These are phyloP conservation scores for Orthosia incerta DNA, from an alignment of 2,888 invertebrate species.

Conservation along the genomic window DNA sequence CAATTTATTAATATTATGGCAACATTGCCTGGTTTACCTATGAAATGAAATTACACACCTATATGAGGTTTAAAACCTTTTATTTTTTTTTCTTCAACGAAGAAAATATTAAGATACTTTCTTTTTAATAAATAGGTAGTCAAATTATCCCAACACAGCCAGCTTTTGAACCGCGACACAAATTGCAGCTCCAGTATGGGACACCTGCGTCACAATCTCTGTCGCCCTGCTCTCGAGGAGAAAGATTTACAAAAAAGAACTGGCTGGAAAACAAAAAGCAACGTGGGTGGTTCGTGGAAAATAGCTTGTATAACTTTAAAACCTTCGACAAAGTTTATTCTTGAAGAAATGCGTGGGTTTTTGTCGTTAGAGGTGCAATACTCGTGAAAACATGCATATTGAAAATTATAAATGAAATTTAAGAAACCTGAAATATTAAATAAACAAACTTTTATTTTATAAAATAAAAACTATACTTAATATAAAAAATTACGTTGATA, in stretches of 20 bases:
- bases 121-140: constrained; percentile 51
- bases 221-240: constrained; percentile 32
- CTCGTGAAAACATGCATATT: no score
- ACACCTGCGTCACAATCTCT: constrained; percentile 58
- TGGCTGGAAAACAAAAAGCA: constrained; percentile 4
- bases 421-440: no score
- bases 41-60: neutral
- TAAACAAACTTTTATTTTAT: no score
- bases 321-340: no score
- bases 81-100: neutral
- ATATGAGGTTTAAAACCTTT: neutral
- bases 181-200: constrained; percentile 51
- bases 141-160: constrained; percentile 49
- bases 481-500: no score
- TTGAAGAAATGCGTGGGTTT: neutral
- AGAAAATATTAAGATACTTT: constrained; percentile 28
- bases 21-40: no score
- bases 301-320: neutral
- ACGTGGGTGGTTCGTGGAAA: neutral
- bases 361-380: neutral
- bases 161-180: constrained; percentile 50
- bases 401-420: no score
- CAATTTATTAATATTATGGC: no score
- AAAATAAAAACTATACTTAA: no score
- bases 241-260: constrained; percentile 41